These are phyloP conservation scores for Equus przewalskii DNA, from an alignment of 2,113 vertebrate species.

Conservation along the genomic window DNA sequence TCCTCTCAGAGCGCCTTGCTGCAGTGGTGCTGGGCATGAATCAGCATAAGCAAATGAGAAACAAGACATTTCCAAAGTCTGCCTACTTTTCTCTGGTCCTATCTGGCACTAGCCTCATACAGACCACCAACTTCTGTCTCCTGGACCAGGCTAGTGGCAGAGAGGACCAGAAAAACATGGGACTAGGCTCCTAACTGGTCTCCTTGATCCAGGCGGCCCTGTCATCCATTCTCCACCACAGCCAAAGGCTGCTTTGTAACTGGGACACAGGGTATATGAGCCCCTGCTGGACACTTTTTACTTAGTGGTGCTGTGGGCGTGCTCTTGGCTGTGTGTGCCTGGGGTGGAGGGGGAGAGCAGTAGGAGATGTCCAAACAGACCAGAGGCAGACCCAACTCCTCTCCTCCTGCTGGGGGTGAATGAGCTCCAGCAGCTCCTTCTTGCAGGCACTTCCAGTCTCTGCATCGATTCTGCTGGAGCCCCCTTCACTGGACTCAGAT, in stretches of 20 bases:
- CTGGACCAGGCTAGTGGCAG: not conserved
- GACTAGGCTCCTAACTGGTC: not conserved
- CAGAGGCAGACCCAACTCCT: not conserved
- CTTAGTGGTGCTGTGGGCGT: not conserved
- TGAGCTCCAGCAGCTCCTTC: not conserved
- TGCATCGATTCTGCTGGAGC: not conserved
- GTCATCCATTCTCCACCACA: too few relatives aligned
- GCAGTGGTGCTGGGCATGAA: not conserved
- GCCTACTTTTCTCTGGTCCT: not conserved
- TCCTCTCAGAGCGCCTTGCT: not conserved
- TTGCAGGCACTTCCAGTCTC: accelerated
- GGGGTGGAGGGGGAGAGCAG: accelerated
- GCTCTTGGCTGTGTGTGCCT: not conserved
- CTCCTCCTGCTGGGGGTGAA: not conserved
- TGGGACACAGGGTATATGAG: accelerated
- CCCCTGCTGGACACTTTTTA: not conserved
- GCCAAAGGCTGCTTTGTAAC: not conserved
- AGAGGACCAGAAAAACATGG: not conserved
- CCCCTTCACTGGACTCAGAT: not conserved
- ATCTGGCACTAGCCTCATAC: not conserved
- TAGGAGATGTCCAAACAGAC: not conserved
- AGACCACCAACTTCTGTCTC: not conserved
- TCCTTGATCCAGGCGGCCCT: not conserved
- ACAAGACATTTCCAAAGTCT: not conserved
- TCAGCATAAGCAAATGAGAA: not conserved